phyloP scores from a whole-genome alignment of 35 echinoderm and acorn worm genomes.

The Holothuria glaberrima region DNA sequence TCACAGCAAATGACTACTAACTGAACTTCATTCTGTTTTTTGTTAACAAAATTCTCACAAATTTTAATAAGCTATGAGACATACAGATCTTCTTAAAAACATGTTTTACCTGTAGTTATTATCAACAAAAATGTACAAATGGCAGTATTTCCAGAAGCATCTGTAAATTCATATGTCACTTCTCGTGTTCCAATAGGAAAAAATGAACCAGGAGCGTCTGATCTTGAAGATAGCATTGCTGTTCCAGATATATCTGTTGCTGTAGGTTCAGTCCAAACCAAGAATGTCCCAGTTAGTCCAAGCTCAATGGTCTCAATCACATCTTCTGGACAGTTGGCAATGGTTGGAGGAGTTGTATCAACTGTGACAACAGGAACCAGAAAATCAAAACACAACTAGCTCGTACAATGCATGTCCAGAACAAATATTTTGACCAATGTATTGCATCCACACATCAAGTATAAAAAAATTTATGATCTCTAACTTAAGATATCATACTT shows the following conservation, averaged over 20 bases:
- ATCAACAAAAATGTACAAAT: not conserved
- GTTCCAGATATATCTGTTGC: slow-evolving; percentile 27
- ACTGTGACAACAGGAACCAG: too few relatives aligned
- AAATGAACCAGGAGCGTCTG: not conserved
- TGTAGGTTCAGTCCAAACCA: not conserved
- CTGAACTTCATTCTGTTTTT: not conserved
- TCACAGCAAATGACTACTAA: too few relatives aligned
- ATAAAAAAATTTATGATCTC: too few relatives aligned
- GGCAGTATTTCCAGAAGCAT: slow-evolving; percentile 17
- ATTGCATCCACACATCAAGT: too few relatives aligned
- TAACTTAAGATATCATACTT: too few relatives aligned
- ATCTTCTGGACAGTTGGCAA: slow-evolving; percentile 11
- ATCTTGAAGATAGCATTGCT: too few relatives aligned
- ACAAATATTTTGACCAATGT: too few relatives aligned
- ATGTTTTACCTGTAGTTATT: not conserved
- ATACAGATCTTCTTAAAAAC: too few relatives aligned
- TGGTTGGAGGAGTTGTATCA: slow-evolving; percentile 38
- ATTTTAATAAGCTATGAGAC: not conserved
- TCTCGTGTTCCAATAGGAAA: not conserved
- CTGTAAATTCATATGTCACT: not conserved
- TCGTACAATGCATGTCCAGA: too few relatives aligned
- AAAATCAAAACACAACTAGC: too few relatives aligned
- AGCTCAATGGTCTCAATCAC: not conserved
- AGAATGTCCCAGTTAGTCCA: not conserved
- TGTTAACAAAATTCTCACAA: not conserved